Evolutionary conservation across 2,113 vertebrate genomes (phyloP).

Genomic region (Machaerirhynchus nigripectus): DNA sequence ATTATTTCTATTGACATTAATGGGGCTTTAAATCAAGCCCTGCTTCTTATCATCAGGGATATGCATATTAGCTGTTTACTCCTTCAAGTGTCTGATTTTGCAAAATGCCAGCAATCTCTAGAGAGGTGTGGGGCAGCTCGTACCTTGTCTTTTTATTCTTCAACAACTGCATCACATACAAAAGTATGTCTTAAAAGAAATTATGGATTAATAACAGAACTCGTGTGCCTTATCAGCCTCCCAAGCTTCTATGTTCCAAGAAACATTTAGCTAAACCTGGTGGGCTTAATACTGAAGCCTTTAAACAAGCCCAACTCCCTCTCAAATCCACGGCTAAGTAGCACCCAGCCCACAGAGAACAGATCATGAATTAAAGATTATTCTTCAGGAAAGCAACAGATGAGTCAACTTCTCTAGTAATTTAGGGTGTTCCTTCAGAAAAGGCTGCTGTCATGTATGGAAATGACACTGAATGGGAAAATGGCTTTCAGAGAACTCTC

Average conservation of each 20-base stretch:
- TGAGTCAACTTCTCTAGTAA: constrained; percentile 21
- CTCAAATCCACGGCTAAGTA: neutral
- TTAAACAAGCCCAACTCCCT: constrained; percentile 2
- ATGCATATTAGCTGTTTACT: neutral
- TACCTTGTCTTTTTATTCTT: neutral
- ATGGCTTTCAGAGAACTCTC: neutral
- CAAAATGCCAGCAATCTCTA: neutral
- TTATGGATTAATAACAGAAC: neutral
- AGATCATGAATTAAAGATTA: constrained; percentile 42
- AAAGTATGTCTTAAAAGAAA: neutral
- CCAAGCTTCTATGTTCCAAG: neutral
- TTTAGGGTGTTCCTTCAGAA: constrained; percentile 11
- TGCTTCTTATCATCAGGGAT: neutral
- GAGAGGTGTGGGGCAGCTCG: rapidly evolving
- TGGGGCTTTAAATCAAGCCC: neutral
- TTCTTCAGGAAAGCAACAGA: constrained; percentile 14
- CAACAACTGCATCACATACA: neutral
- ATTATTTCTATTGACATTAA: neutral
- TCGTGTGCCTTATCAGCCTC: neutral
- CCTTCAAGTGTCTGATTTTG: neutral
- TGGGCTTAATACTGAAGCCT: neutral
- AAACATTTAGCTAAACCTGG: neutral
- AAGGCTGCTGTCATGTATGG: neutral
- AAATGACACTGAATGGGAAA: constrained; percentile 24
- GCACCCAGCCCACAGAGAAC: neutral